Evolutionary conservation across 2,113 vertebrate genomes (phyloP).

Genomic region (Perca schrenkii): DNA sequence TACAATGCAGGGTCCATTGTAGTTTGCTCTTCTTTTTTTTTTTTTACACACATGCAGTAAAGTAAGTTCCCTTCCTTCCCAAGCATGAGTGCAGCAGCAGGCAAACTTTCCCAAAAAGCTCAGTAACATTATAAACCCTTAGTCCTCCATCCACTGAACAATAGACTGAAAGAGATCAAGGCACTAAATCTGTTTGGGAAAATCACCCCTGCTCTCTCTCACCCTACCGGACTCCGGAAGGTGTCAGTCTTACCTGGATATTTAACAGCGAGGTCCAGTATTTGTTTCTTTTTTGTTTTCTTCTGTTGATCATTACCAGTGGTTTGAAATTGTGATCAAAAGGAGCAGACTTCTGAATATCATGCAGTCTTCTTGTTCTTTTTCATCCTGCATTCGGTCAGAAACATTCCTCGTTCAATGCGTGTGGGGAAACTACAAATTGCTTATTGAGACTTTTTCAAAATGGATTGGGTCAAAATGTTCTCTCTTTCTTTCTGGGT

Average conservation of each 20-base stretch:
- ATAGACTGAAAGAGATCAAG: constrained; percentile 60
- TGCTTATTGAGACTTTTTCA: not conserved
- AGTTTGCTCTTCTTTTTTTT: no score
- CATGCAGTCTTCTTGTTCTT: not conserved
- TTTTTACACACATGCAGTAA: not conserved
- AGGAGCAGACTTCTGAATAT: constrained; percentile 13
- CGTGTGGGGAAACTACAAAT: not conserved
- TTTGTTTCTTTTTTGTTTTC: not conserved
- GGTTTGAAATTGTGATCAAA: constrained; percentile 25
- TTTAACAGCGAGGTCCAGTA: constrained; percentile 6
- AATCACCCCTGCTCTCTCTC: constrained; percentile 69
- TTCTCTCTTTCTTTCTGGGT: constrained; percentile 4
- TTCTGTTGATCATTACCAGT: not conserved
- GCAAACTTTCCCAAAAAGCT: constrained; percentile 68
- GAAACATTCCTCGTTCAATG: constrained; percentile 4
- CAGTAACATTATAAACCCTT: constrained; percentile 58
- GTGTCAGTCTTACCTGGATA: constrained; percentile 31
- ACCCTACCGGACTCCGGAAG: constrained; percentile 28
- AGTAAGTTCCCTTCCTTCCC: constrained; percentile 29
- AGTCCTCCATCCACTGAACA: constrained; percentile 44
- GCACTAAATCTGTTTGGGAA: constrained; percentile 73
- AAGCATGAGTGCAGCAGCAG: constrained; percentile 37
- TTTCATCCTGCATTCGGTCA: constrained; percentile 1
- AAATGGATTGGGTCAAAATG: constrained; percentile 7
- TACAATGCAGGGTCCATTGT: not conserved